phyloP scores from a whole-genome alignment of 2,113 vertebrate genomes.

The Bujurquina vittata region DNA sequence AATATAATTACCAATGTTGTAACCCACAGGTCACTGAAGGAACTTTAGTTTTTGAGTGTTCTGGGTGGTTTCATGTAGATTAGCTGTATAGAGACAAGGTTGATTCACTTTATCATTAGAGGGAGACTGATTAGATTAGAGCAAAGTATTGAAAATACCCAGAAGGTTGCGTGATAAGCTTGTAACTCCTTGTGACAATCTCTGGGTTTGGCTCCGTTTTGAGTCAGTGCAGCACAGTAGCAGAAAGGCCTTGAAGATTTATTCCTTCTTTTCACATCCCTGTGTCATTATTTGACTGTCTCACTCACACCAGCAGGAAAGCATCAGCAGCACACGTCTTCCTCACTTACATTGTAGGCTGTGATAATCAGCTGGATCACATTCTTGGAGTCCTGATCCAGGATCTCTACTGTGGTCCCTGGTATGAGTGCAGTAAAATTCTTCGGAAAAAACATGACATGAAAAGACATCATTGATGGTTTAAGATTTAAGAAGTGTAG shows the following conservation, averaged over 20 bases:
- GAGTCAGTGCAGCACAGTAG: not conserved
- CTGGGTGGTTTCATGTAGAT: not conserved
- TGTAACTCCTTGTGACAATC: not conserved
- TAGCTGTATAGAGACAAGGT: not conserved
- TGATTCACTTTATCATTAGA: not conserved
- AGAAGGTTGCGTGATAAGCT: not conserved
- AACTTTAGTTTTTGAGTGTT: not conserved
- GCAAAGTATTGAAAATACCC: not conserved
- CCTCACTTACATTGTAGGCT: slow-evolving; percentile 91
- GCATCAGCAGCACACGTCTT: too few relatives aligned
- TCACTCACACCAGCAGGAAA: slow-evolving; percentile 32
- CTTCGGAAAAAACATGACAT: slow-evolving; percentile 64
- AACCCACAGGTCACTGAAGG: not conserved
- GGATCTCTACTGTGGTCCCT: slow-evolving; percentile 95
- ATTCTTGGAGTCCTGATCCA: slow-evolving; percentile 95
- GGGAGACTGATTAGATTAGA: not conserved
- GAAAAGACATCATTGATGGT: not conserved
- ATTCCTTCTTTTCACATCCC: not conserved
- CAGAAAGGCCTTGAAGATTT: slow-evolving; percentile 6
- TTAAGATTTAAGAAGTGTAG: not conserved
- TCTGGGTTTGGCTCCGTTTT: not conserved
- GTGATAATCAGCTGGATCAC: slow-evolving; percentile 94
- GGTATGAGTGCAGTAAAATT: slow-evolving; percentile 95
- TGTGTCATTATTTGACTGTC: not conserved
- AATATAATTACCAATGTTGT: not conserved